Conservation (phyloP, 1,140 invertebrate genomes). For the Drosophila ohnishii region DNA sequence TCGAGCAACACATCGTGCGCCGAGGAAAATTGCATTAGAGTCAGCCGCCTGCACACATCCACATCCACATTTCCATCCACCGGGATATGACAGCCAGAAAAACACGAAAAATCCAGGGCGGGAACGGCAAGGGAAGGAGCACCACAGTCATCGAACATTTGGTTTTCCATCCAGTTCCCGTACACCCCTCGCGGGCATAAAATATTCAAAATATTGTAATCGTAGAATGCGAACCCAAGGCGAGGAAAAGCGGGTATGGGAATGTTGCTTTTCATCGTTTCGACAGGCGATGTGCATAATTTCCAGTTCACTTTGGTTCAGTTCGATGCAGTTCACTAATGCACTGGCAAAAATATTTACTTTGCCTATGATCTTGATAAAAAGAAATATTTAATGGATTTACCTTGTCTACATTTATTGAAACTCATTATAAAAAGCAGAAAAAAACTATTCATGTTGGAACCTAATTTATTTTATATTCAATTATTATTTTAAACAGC, state of each 20-base stretch:
- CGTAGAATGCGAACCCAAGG: slow-evolving; percentile 49
- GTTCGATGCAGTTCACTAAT: slow-evolving; percentile 45
- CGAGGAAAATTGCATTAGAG: slow-evolving; percentile 58
- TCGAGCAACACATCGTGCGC: slow-evolving; percentile 38
- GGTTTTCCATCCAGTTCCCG: slow-evolving; percentile 23
- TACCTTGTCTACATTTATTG: not conserved
- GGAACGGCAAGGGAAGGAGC: not conserved
- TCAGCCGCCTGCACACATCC: slow-evolving; percentile 41
- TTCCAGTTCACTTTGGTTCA: slow-evolving; percentile 70
- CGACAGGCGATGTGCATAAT: slow-evolving; percentile 71
- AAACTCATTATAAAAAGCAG: too few relatives aligned
- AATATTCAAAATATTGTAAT: slow-evolving; percentile 82
- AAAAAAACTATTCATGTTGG: too few relatives aligned
- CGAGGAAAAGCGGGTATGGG: slow-evolving; percentile 24
- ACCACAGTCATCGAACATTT: slow-evolving; percentile 41
- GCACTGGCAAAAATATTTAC: not conserved
- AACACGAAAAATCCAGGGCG: slow-evolving; percentile 14
- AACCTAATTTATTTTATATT: too few relatives aligned
- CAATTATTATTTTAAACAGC: too few relatives aligned
- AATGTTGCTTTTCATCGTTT: slow-evolving; percentile 45
- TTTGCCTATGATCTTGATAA: too few relatives aligned
- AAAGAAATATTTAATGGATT: not conserved
- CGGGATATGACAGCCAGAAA: slow-evolving; percentile 38
- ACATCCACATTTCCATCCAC: slow-evolving; percentile 27
- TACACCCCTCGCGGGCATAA: slow-evolving; percentile 44